Percentiles rank a stretch among this genome's conserved stretches.
Evolutionary conservation across 2,113 vertebrate species (phyloP).

Genomic region (Silurus glanis): DNA sequence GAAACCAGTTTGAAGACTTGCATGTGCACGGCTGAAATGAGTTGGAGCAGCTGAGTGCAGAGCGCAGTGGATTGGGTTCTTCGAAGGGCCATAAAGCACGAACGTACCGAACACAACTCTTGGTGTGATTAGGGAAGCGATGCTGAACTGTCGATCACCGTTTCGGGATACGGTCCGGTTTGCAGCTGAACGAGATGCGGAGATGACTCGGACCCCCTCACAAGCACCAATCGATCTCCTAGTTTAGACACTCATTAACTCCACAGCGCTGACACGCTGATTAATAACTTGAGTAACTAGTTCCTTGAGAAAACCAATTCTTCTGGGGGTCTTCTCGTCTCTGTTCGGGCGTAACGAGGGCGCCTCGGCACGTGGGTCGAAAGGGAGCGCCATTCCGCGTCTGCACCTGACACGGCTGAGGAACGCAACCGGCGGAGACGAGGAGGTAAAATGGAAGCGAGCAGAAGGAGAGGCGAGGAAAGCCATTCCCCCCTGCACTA

Average conservation of each 20-base stretch:
- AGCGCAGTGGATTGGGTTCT: neutral
- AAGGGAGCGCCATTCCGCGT: neutral
- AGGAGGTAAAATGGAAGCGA: neutral
- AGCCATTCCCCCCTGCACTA: slow-evolving; percentile 42
- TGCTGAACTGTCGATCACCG: neutral
- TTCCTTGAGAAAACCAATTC: neutral
- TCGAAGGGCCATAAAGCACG: slow-evolving; percentile 10
- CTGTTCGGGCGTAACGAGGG: neutral
- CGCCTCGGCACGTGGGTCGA: neutral
- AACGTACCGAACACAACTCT: slow-evolving; percentile 31
- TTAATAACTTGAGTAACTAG: slow-evolving; percentile 17
- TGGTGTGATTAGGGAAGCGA: neutral
- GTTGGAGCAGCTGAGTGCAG: neutral
- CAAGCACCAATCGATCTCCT: neutral
- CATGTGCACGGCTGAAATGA: slow-evolving; percentile 10
- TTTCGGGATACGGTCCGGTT: neutral
- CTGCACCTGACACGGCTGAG: slow-evolving; percentile 14
- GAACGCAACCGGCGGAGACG: neutral
- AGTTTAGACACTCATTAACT: slow-evolving; percentile 1
- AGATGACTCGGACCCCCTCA: neutral
- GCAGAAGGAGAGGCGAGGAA: slow-evolving; percentile 26
- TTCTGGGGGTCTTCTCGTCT: neutral
- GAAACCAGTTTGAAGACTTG: slow-evolving; percentile 9
- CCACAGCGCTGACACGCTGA: neutral
- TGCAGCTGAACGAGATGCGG: neutral